Conservation (phyloP, 2,113 vertebrate genomes). For the Otis tarda region DNA sequence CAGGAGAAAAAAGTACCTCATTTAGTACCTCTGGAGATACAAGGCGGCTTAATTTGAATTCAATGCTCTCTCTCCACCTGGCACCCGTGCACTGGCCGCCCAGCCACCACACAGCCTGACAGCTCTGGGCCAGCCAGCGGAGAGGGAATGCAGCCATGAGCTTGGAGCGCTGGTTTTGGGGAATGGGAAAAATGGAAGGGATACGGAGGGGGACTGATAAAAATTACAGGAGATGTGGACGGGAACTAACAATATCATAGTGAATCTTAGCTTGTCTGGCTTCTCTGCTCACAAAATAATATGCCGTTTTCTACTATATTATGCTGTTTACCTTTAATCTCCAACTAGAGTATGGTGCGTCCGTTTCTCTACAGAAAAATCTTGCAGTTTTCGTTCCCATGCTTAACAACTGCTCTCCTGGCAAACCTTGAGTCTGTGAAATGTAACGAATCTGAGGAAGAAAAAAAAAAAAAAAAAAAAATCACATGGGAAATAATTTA, state of each 20-base stretch:
- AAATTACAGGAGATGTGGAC: background rate
- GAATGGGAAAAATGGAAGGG: background rate
- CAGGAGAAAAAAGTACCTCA: background rate
- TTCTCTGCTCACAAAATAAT: background rate
- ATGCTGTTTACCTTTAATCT: conserved; percentile 89
- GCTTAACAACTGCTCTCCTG: conserved; percentile 91
- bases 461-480: background rate
- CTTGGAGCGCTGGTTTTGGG: background rate
- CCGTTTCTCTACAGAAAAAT: conserved; percentile 87
- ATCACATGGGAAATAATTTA: background rate
- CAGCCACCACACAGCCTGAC: background rate
- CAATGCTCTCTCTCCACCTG: background rate
- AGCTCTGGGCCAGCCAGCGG: background rate
- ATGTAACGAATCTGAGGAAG: conserved; percentile 94
- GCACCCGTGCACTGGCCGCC: background rate
- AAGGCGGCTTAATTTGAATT: background rate
- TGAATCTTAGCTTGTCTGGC: background rate
- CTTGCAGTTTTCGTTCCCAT: conserved; percentile 93
- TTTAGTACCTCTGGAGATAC: background rate
- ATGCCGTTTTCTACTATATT: background rate
- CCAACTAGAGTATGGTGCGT: conserved; percentile 90
- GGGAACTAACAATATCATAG: rapidly evolving
- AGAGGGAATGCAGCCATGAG: background rate
- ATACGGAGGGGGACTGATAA: background rate
- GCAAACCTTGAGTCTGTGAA: conserved; percentile 98